These are phyloP conservation scores for Ips nitidus DNA, from an alignment of 1,140 invertebrate genomes.

Conservation along the genomic window DNA sequence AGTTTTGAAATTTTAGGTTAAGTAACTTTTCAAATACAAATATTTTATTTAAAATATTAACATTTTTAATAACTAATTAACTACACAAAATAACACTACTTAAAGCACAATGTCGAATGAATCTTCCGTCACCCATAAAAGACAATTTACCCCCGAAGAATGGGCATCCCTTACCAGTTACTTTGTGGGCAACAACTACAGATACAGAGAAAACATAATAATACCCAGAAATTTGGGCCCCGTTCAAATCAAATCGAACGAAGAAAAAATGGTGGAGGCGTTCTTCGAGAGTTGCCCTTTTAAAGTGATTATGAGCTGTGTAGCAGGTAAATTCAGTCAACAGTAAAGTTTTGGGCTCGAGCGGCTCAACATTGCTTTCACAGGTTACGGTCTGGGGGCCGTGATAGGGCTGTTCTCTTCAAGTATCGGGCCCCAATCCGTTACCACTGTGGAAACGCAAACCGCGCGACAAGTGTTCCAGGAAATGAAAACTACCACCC, in stretches of 20 bases:
- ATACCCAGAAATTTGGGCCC: slow-evolving; percentile 76
- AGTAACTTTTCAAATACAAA: too few species aligned
- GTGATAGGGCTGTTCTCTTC: slow-evolving; percentile 94
- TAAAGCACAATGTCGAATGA: slow-evolving; percentile 24
- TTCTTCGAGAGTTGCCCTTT: slow-evolving; percentile 91
- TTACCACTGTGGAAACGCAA: slow-evolving; percentile 76
- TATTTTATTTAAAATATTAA: too few species aligned
- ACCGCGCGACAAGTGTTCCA: slow-evolving; percentile 79
- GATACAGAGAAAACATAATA: slow-evolving; percentile 78
- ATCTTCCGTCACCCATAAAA: slow-evolving; percentile 22
- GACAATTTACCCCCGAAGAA: slow-evolving; percentile 45
- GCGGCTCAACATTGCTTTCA: not conserved
- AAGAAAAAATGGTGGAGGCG: slow-evolving; percentile 84
- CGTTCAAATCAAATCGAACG: slow-evolving; percentile 77
- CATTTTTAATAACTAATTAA: too few species aligned
- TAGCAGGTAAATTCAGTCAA: slow-evolving; percentile 65
- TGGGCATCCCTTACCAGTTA: slow-evolving; percentile 60
- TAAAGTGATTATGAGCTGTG: slow-evolving; percentile 87
- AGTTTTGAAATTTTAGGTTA: too few species aligned
- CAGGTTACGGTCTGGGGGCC: slow-evolving; percentile 92
- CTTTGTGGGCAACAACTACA: slow-evolving; percentile 64
- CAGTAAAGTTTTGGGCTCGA: not conserved
- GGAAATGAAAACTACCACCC: slow-evolving; percentile 90
- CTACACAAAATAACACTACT: too few species aligned
- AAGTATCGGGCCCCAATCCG: slow-evolving; percentile 87